Base-by-base conservation (phyloP, 2,888 invertebrate genomes). In the Syrphus vitripennis region DNA sequence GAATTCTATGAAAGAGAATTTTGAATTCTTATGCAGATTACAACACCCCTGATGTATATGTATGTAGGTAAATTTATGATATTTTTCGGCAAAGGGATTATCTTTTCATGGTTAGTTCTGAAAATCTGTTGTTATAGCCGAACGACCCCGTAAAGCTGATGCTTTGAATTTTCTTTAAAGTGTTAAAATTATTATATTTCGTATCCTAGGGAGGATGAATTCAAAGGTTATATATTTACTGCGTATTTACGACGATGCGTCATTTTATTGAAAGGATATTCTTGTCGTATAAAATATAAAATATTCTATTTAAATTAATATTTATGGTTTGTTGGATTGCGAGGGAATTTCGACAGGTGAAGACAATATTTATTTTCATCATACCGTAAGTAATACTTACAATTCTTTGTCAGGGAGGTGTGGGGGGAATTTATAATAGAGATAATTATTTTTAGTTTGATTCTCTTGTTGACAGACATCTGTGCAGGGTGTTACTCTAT, bases 11-110 rank as follows among this genome's bases (percentile, higher is more conserved):
- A 77, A 57, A 45, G 53, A 55, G 42, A 83, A 76, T 77, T 77
- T 72, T 55, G 61, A 84, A 84, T 84, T 81, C 72, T 81, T 77
- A 81, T 81, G 76, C 76, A 84, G 84, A 81, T 84, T 81, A 69
- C 72, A 74, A 74, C 19, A 69, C 50, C 70, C 42, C 40, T 31
- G 21, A 71, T 21, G 65, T 34, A 34, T 34, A 34, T 3, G 12
- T 34, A 10, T 9, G 6, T 14, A 50, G 48, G 24, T 67, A 34
- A 55, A 74, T 69, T 78, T 69, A 6, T 63, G 48, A 74, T 74
- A 74, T 78, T 69, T 78, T 74, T 78, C 50, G 21, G 34, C 40
- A 37, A 14, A 34, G 53, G 83, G 83, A 79, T 83, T 79, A 83
- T 79, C 79, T 83, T 71, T 79, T 75, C 79, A 79, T 48, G 69